Evolutionary conservation across 2,113 vertebrate species (phyloP).

Genomic region (Chaetodon trifascialis): DNA sequence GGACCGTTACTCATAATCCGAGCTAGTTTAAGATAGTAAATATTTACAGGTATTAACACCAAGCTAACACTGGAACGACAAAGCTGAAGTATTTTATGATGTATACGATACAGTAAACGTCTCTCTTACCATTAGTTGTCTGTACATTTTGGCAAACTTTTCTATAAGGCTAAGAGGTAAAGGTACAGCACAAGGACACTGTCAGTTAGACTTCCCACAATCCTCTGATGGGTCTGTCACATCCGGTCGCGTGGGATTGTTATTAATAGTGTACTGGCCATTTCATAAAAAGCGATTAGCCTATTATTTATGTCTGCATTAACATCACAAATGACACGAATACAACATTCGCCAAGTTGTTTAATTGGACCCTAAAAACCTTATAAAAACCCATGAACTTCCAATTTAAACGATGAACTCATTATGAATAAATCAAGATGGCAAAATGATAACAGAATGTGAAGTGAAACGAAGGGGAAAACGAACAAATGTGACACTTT

Average conservation of each 20-base stretch:
- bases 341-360: slow-evolving; percentile 52
- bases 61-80: neutral
- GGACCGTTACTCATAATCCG: neutral
- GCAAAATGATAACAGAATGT: slow-evolving; percentile 5
- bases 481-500: slow-evolving; percentile 58
- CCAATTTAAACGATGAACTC: slow-evolving; percentile 34
- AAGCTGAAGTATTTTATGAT: neutral
- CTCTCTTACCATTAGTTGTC: slow-evolving; percentile 60
- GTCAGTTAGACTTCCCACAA: slow-evolving; percentile 30
- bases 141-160: slow-evolving; percentile 56
- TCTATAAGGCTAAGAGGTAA: neutral
- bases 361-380: slow-evolving; percentile 71
- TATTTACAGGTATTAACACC: neutral
- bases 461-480: slow-evolving; percentile 7
- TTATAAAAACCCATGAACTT: slow-evolving; percentile 60
- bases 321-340: slow-evolving; percentile 16
- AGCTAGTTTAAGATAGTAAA: no score
- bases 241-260: slow-evolving; percentile 23
- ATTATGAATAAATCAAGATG: slow-evolving; percentile 24
- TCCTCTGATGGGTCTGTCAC: neutral
- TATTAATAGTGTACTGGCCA: neutral
- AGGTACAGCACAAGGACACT: slow-evolving; percentile 37
- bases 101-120: neutral
- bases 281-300: neutral
- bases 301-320: no score